Evolutionary conservation across 37 sponge, comb jelly and placozoan species (phyloP).

Genomic region (Geodia barretti): DNA sequence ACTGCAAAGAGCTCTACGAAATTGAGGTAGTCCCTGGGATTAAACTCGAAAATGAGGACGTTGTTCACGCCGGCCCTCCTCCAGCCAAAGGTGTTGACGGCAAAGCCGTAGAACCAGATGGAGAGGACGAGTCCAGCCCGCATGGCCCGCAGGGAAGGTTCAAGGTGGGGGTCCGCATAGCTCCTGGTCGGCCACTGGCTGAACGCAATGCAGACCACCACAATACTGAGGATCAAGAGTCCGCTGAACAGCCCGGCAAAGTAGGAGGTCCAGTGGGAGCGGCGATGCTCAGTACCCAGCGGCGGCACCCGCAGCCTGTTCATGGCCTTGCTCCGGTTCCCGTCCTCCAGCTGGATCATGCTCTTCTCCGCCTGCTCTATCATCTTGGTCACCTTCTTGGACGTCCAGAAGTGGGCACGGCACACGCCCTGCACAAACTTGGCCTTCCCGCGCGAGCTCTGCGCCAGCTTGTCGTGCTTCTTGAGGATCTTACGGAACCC

Average conservation of each 20-base stretch:
- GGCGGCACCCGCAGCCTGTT: constrained; percentile 89
- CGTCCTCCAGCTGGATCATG: constrained; percentile 81
- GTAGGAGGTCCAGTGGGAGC: constrained; percentile 56
- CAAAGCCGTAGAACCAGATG: constrained; percentile 71
- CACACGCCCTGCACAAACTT: constrained; percentile 32
- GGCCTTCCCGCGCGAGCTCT: constrained; percentile 34
- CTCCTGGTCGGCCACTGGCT: neutral
- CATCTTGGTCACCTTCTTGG: constrained; percentile 47
- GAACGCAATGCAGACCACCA: constrained; percentile 14
- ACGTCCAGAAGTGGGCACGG: constrained; percentile 58
- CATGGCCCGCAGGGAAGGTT: constrained; percentile 27
- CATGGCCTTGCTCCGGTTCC: constrained; percentile 89
- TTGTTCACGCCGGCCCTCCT: constrained; percentile 83
- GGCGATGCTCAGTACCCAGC: constrained; percentile 37
- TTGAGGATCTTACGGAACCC: constrained; percentile 91
- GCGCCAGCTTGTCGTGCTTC: constrained; percentile 85
- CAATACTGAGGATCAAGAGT: constrained; percentile 11
- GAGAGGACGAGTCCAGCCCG: constrained; percentile 43
- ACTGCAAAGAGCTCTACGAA: constrained; percentile 81
- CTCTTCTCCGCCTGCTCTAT: constrained; percentile 64
- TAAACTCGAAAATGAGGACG: constrained; percentile 91
- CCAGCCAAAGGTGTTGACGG: constrained; percentile 84
- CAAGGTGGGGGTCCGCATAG: neutral
- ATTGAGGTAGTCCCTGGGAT: constrained; percentile 83
- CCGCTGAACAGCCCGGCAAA: constrained; percentile 48